Base-by-base conservation (phyloP, 64 coral and sea anemone genomes). In the Catalaphyllia jardinei region DNA sequence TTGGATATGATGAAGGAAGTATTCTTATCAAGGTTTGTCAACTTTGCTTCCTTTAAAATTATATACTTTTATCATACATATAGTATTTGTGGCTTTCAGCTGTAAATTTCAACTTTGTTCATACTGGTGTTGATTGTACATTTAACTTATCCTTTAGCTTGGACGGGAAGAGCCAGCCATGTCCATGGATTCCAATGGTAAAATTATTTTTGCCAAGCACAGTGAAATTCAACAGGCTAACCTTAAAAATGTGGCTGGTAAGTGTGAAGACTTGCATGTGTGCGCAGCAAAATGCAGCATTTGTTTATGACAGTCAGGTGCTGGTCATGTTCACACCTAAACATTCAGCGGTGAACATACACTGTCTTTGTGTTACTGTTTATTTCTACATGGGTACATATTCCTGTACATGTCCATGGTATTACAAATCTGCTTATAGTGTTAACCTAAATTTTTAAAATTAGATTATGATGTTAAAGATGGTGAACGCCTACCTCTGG, bases 141-240 rank as follows among this genome's bases (percentile, higher is more conserved):
- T 73, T 33, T 79, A 15, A 57, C 33, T 57, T 55, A 65, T 92
- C 20, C 33, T 90, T 25, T 67, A 98, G 96, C 96, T 98, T 94
- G 96, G 96, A 11, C 71, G 96, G 71, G 96, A 98, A 52, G 96
- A 98, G 64, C 96, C 96, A 27, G 96, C 96, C 7, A 98, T 98
- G 96, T 98, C 96, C 42, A 98, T 98, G 96, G 96, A 98, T 74
- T 87, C 74, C 27, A 98, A 98, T 98, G 96, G 96, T n/a, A 98
- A 98, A 80, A 98, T 98, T 31, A 95, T 98, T 31, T 98, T 98
- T 98, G 87, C 96, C 27, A 98, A 98, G 71, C 96, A 98, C 64
- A 98, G 96, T 46, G 96, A 98, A 87, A 95, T 98, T 59, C 93
- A 94, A 62, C 96, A 98, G 78, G 96, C 96, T 38, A 98, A 98